phyloP scores from a whole-genome alignment of 2,888 invertebrate species.

The Linyphia triangularis region DNA sequence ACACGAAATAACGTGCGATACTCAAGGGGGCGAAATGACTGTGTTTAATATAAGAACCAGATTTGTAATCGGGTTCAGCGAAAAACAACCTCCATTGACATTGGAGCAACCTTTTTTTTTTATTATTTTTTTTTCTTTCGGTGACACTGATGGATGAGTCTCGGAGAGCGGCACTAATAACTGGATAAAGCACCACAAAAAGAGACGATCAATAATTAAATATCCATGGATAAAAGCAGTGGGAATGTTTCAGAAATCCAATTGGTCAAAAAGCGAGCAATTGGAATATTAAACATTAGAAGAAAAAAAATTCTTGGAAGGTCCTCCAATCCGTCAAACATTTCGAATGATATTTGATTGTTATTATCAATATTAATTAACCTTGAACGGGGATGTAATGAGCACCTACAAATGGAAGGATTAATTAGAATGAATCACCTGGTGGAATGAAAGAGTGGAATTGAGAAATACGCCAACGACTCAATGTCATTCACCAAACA shows the following conservation, averaged over 20 bases:
- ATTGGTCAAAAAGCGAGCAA: slow-evolving; percentile 1
- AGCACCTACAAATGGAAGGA: neutral
- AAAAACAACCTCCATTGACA: too few species aligned
- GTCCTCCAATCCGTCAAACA: neutral
- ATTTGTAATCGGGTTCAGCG: too few species aligned
- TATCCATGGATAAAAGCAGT: slow-evolving; percentile 29
- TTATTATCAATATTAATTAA: neutral
- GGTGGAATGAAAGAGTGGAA: neutral
- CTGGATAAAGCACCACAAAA: neutral
- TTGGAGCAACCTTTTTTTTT: too few species aligned
- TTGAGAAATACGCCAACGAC: neutral
- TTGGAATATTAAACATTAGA: neutral
- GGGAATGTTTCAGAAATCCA: slow-evolving; percentile 12
- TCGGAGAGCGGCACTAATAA: neutral
- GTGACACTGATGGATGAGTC: slow-evolving; percentile 41
- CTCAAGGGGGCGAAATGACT: too few species aligned
- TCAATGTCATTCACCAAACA: neutral
- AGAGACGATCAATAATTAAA: slow-evolving; percentile 51
- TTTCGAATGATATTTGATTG: neutral
- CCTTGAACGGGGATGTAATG: neutral
- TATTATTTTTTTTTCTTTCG: too few species aligned
- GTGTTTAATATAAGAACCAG: too few species aligned
- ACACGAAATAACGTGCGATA: too few species aligned
- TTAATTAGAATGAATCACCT: neutral
- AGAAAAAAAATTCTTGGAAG: neutral